Conservation (phyloP, 1,140 invertebrate species). For the Macrostomum lignano region DNA sequence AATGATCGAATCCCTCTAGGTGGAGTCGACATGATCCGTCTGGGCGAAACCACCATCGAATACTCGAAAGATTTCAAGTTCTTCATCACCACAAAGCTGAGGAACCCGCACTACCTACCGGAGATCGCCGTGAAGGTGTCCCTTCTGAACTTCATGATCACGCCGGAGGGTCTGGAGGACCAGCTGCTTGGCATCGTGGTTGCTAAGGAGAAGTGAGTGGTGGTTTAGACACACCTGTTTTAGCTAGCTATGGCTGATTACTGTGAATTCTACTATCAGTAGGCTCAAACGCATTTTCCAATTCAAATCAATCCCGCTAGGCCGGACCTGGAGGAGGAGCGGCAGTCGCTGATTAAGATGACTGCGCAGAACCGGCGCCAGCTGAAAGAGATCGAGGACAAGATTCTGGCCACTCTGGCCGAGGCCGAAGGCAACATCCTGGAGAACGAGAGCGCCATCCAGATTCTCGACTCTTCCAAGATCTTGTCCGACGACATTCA, state of each 20-base stretch:
- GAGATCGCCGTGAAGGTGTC: conserved; percentile 29
- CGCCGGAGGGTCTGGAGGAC: conserved; percentile 28
- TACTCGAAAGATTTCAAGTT: conserved; percentile 25
- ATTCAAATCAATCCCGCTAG: no score
- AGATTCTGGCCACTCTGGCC: conserved; percentile 25
- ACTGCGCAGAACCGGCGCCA: conserved; percentile 24
- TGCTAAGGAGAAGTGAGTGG: conserved; percentile 29
- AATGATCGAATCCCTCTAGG: no score
- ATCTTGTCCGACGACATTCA: conserved; percentile 34
- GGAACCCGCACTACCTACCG: conserved; percentile 27
- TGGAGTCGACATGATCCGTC: conserved; percentile 25
- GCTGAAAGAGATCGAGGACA: conserved; percentile 29
- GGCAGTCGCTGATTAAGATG: conserved; percentile 25
- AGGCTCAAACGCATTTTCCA: no score
- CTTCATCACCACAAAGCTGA: conserved; percentile 27
- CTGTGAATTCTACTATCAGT: no score
- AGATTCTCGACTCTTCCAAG: conserved; percentile 26
- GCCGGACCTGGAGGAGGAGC: conserved; percentile 26
- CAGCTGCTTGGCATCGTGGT: conserved; percentile 29
- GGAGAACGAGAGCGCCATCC: conserved; percentile 28
- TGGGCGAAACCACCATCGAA: conserved; percentile 25
- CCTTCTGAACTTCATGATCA: conserved; percentile 29
- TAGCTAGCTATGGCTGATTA: no score
- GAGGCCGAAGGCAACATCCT: conserved; percentile 29
- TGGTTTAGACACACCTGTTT: no score